Percentiles rank a stretch among this genome's conserved stretches.
Conservation (phyloP, 2,113 vertebrate species). For the Hemibagrus wyckioides region DNA sequence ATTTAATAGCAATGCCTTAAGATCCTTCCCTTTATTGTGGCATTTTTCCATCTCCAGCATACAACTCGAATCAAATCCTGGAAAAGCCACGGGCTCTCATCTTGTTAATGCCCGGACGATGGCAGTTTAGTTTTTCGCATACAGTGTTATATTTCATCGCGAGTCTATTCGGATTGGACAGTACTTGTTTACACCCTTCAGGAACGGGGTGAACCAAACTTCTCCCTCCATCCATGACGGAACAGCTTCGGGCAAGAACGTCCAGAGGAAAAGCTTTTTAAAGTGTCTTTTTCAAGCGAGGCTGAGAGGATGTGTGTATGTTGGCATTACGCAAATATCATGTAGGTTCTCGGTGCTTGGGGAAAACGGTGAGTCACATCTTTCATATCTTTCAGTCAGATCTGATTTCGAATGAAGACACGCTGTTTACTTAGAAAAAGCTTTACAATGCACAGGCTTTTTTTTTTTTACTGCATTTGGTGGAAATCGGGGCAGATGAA, state of each 20-base stretch:
- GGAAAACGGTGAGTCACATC: constrained; percentile 41
- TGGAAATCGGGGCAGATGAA: neutral
- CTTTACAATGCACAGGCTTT: constrained; percentile 10
- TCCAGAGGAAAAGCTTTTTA: constrained; percentile 15
- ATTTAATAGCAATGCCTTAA: neutral
- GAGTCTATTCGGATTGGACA: neutral
- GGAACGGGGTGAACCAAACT: neutral
- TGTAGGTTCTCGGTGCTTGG: constrained; percentile 45
- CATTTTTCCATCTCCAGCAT: neutral
- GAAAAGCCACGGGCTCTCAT: neutral
- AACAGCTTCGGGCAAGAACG: constrained; percentile 3
- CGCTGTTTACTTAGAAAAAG: constrained; percentile 30
- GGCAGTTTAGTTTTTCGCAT: neutral
- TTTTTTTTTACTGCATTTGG: neutral
- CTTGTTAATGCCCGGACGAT: neutral
- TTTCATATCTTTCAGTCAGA: constrained; percentile 47
- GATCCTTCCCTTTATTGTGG: neutral
- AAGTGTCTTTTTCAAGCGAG: constrained; percentile 39
- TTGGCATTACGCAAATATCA: constrained; percentile 61
- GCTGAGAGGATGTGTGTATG: constrained; percentile 60
- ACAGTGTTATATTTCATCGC: neutral
- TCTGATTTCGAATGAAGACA: constrained; percentile 37
- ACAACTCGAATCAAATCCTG: neutral
- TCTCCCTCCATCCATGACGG: neutral
- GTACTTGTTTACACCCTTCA: neutral